phyloP scores from a whole-genome alignment of 2,113 vertebrate species.

The Odocoileus virginianus region DNA sequence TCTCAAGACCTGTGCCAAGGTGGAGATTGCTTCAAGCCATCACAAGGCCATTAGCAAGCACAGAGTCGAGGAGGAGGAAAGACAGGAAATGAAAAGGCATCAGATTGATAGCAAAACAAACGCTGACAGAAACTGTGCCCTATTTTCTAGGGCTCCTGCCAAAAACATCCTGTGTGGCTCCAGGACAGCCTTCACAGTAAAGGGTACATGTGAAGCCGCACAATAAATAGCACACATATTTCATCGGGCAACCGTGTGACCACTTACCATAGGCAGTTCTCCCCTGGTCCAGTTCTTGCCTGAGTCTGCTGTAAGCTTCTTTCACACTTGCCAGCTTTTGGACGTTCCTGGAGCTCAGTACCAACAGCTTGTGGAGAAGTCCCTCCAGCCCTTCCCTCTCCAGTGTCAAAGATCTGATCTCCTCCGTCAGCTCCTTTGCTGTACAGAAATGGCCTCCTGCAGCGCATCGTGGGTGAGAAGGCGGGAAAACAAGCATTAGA shows the following conservation, averaged over 20 bases:
- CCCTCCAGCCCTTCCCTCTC: conserved; percentile 87
- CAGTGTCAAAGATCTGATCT: conserved; percentile 84
- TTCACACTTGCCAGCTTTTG: conserved; percentile 83
- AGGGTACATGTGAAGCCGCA: neutral
- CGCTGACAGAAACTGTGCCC: neutral
- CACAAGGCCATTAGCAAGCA: neutral
- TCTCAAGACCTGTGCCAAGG: neutral
- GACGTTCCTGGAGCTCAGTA: conserved; percentile 81
- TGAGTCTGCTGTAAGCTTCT: conserved; percentile 83
- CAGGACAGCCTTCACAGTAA: neutral
- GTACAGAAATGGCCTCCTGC: conserved; percentile 88
- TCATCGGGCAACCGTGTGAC: neutral
- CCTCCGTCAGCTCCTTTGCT: conserved; percentile 88
- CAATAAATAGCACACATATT: neutral
- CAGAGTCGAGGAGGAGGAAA: neutral
- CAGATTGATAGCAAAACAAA: neutral
- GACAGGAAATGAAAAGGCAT: neutral
- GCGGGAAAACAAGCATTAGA: conserved; percentile 26
- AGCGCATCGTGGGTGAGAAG: neutral
- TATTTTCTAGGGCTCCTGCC: neutral
- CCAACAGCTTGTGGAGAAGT: conserved; percentile 82
- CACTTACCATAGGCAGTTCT: conserved; percentile 86
- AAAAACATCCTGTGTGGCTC: neutral
- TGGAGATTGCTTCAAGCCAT: neutral
- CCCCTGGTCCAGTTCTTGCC: conserved; percentile 83